Evolutionary conservation across 2,113 vertebrate species (phyloP).

Genomic region (Phylloscopus trochiloides): DNA sequence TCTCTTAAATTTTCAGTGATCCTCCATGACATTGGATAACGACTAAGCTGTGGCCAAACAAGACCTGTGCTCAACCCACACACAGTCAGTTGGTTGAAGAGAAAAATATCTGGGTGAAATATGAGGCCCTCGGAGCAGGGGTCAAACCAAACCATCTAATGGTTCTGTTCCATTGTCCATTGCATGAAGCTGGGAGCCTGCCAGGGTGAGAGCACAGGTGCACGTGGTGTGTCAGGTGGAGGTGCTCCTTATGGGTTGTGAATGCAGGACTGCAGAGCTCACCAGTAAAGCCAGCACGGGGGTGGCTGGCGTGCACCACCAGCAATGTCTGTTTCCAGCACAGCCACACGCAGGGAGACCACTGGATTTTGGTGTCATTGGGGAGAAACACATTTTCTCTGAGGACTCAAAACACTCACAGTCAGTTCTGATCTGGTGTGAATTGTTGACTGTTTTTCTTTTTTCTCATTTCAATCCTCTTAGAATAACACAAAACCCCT

Average conservation of each 20-base stretch:
- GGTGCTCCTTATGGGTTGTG: not conserved
- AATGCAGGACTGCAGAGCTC: not conserved
- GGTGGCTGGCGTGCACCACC: not conserved
- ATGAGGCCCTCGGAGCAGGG: not conserved
- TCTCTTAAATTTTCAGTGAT: not conserved
- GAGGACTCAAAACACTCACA: not conserved
- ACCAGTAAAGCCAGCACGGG: not conserved
- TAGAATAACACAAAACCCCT: not conserved
- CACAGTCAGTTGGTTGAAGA: not conserved
- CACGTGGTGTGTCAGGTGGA: not conserved
- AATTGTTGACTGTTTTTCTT: not conserved
- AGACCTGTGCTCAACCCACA: not conserved
- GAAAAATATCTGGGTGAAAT: not conserved
- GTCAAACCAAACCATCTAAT: not conserved
- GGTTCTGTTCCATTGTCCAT: not conserved
- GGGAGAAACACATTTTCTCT: not conserved
- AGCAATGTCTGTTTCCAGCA: not conserved
- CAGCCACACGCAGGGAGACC: rapidly evolving
- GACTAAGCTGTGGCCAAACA: not conserved
- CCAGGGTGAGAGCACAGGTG: not conserved
- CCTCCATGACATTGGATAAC: not conserved
- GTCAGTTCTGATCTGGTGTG: not conserved
- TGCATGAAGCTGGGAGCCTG: not conserved
- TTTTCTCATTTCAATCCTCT: not conserved
- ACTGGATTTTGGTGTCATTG: not conserved